These are phyloP conservation scores for Lumbricus terrestris DNA, from an alignment of 2,888 invertebrate species.

Conservation along the genomic window DNA sequence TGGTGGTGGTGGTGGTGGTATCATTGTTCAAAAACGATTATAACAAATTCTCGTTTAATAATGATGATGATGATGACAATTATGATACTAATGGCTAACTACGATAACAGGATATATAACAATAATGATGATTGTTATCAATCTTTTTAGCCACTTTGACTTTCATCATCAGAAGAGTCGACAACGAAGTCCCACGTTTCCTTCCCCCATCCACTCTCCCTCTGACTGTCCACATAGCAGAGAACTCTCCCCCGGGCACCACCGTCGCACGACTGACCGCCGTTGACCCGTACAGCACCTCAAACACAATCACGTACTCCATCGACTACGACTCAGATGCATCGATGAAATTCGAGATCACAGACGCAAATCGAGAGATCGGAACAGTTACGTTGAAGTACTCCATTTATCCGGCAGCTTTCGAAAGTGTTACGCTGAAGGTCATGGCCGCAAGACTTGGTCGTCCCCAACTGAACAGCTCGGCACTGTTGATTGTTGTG, in stretches of 20 bases:
- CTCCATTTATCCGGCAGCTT: neutral
- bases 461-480: neutral
- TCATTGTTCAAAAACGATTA: neutral
- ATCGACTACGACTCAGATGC: neutral
- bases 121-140: neutral
- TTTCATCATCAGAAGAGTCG: neutral
- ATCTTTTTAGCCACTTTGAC: neutral
- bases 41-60: too few relatives aligned
- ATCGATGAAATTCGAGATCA: neutral
- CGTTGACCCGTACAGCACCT: neutral
- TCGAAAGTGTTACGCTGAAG: neutral
- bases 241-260: neutral
- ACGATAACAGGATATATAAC: neutral
- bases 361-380: neutral
- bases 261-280: neutral
- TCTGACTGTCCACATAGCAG: neutral
- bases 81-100: neutral
- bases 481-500: neutral
- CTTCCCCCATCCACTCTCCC: neutral
- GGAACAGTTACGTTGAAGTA: neutral
- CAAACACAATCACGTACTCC: neutral
- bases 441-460: neutral
- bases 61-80: neutral
- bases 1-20: too few relatives aligned
- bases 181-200: neutral